Conservation (phyloP, 2,113 vertebrate species). For the Thomomys bottae region DNA sequence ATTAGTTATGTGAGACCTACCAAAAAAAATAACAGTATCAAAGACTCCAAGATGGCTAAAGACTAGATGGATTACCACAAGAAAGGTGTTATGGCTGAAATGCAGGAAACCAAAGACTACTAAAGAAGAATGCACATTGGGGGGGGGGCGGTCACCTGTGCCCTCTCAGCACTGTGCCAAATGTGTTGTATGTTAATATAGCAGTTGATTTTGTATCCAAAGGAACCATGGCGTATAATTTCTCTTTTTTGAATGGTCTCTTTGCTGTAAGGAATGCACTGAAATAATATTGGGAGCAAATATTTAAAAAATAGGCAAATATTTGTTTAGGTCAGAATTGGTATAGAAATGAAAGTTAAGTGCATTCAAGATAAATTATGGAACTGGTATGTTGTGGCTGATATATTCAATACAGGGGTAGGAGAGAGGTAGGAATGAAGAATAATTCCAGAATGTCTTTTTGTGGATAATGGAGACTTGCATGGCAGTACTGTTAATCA, state of each 20-base stretch:
- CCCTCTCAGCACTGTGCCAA: not conserved
- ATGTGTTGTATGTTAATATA: not conserved
- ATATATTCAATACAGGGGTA: not conserved
- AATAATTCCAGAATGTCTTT: not conserved
- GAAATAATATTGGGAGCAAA: not conserved
- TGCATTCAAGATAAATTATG: not conserved
- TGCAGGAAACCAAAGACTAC: not conserved
- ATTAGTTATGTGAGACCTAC: not conserved
- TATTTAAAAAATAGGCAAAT: not conserved
- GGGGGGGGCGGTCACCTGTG: not conserved
- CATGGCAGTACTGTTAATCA: not conserved
- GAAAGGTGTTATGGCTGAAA: not conserved
- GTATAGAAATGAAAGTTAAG: not conserved
- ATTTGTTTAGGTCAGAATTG: not conserved
- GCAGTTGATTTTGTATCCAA: not conserved
- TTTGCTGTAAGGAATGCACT: not conserved
- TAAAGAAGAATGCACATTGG: fast-evolving
- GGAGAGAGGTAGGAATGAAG: not conserved
- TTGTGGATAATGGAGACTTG: not conserved
- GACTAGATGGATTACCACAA: not conserved
- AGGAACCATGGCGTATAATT: not conserved
- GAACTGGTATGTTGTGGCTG: not conserved
- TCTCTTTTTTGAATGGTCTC: not conserved
- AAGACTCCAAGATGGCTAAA: not conserved
- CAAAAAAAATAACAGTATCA: too few relatives aligned